These are phyloP conservation scores for Liasis olivaceus DNA, from an alignment of 2,797 vertebrate species.

Conservation along the genomic window DNA sequence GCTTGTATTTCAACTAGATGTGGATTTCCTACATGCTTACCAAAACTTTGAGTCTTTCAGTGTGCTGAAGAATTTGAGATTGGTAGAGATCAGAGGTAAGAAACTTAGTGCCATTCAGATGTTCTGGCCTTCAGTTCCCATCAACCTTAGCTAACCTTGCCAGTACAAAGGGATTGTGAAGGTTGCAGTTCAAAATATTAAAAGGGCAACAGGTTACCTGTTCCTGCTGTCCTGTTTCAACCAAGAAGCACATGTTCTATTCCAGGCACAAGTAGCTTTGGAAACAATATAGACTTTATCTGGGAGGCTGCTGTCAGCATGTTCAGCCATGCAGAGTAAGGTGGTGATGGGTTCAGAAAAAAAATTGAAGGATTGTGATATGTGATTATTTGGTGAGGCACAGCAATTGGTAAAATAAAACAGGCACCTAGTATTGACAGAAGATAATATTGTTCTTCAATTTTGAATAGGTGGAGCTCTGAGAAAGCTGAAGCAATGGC, in stretches of 20 bases:
- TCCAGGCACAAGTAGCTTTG: neutral
- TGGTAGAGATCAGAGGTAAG: neutral
- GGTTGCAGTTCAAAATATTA: neutral
- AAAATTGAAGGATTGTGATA: neutral
- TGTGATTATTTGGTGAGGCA: neutral
- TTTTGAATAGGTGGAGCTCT: conserved; percentile 15
- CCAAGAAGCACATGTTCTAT: neutral
- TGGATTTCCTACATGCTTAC: neutral
- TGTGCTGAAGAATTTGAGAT: neutral
- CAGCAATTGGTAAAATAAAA: neutral
- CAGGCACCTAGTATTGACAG: neutral
- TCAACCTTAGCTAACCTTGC: neutral
- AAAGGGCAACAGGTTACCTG: neutral
- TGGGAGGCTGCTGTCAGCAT: neutral
- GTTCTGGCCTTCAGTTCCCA: neutral
- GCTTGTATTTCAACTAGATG: neutral
- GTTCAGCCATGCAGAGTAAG: neutral
- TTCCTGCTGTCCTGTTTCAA: neutral
- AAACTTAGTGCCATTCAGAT: neutral
- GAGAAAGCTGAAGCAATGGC: conserved; percentile 43
- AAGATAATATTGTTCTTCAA: conserved; percentile 32
- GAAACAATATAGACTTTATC: fast-evolving
- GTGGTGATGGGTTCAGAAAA: neutral
- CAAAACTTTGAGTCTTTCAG: neutral
- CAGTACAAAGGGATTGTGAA: neutral